Percentiles rank a stretch among this genome's conserved stretches.
Evolutionary conservation across 2,113 vertebrate species (phyloP).

Genomic region (Corythoichthys haematopterus): DNA sequence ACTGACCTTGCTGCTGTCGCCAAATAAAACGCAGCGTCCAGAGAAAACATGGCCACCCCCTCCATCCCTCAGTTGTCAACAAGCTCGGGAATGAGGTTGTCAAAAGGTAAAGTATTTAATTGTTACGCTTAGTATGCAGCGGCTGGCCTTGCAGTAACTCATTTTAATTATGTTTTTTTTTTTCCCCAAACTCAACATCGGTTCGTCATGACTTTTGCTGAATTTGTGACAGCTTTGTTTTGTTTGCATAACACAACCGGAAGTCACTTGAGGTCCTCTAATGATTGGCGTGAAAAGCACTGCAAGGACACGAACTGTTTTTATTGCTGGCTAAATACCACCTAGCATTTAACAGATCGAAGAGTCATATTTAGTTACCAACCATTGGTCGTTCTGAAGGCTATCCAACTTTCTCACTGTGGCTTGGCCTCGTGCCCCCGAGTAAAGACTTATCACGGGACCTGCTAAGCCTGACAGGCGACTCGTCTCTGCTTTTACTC

Average conservation of each 20-base stretch:
- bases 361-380: background rate
- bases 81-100: constrained; percentile 48
- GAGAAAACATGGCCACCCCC: constrained; percentile 33
- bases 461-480: constrained; percentile 15
- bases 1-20: constrained; percentile 52
- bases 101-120: constrained; percentile 58
- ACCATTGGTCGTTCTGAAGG: background rate
- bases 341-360: background rate
- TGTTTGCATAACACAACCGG: background rate
- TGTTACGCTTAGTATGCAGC: background rate
- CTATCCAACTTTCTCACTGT: background rate
- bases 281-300: background rate
- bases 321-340: background rate
- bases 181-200: background rate
- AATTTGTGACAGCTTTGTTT: background rate
- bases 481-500: background rate
- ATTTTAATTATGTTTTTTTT: too few relatives aligned
- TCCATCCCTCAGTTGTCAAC: constrained; percentile 14
- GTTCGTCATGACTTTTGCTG: background rate
- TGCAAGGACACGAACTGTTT: background rate
- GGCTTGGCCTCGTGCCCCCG: background rate
- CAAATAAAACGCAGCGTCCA: constrained; percentile 2
- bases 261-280: background rate
- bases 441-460: constrained; percentile 17
- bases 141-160: background rate